These are phyloP conservation scores for Drepana falcataria DNA, from an alignment of 2,888 invertebrate species.

Conservation along the genomic window DNA sequence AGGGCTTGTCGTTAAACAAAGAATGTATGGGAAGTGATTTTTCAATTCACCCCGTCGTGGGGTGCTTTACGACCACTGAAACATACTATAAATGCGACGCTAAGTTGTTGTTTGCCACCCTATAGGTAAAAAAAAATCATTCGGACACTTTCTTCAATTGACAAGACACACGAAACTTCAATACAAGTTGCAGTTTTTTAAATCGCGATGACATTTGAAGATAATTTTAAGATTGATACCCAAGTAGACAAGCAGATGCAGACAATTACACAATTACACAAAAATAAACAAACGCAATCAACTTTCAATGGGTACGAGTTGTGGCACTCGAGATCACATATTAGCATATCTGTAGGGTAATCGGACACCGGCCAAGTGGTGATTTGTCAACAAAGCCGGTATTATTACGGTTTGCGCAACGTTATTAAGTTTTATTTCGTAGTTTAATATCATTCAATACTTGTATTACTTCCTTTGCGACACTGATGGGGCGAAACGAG, in stretches of 20 bases:
- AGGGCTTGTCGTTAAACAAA: neutral
- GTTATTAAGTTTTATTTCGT: constrained; percentile 7
- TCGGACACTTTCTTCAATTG: neutral
- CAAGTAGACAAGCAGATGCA: neutral
- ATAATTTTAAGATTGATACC: neutral
- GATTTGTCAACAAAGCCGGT: constrained; percentile 40
- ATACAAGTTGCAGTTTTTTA: neutral
- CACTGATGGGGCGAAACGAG: neutral
- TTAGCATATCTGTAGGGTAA: constrained; percentile 30
- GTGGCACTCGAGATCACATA: constrained; percentile 14
- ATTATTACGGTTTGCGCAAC: constrained; percentile 25
- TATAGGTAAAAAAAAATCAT: too few species aligned
- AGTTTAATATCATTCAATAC: constrained; percentile 12
- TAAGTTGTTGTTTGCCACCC: too few species aligned
- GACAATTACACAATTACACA: neutral
- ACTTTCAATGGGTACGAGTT: constrained; percentile 8
- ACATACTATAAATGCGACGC: too few species aligned
- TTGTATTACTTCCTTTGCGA: constrained; percentile 16
- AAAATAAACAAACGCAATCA: constrained; percentile 1
- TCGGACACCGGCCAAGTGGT: constrained; percentile 29
- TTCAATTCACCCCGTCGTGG: neutral
- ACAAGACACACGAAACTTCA: neutral
- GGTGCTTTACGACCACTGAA: neutral
- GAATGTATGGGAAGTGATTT: constrained; percentile 2
- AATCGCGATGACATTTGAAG: neutral